Evolutionary conservation across 2,888 invertebrate genomes (phyloP), one percentile per base, ranked within the genome.

Genomic region (Synanthedon vespiformis): DNA sequence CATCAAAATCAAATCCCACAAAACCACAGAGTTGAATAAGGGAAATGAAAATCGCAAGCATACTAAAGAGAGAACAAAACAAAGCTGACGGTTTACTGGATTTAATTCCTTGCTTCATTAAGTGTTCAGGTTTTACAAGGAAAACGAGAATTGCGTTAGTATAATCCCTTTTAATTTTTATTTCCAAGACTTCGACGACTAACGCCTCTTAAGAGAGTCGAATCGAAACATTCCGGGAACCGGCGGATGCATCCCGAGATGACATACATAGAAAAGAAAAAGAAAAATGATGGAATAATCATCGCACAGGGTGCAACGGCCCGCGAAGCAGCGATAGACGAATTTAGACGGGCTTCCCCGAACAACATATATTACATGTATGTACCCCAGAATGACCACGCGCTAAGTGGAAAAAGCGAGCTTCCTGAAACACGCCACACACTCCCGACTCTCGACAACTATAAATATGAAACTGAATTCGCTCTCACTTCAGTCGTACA

Each of bases 391-490:
- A 77, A 79, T 79, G 81, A 83, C 79, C 76, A 72, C 70, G 64
- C 67, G 72, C 64, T 81, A 78, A 80, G 80, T 81, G 77, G 80
- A 78, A 80, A 22, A 22, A 68, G 65, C 57, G 60, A 16, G 12
- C 77, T 80, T 80, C 81, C 83, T 75, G 80, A 73, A 79, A 76
- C 70, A 72, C 78, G 75, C 76, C 74, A 40, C 78, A 40, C 78
- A 72, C 80, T 71, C 72, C 68, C 56, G 49, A 53, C 63, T 65
- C 61, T 22, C 22, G 22, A 58, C 64, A 63, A 61, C 80, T 85
- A 85, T 86, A 87, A 82, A 87, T 86, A 84, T 73, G 72, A 74
- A 60, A 69, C 76, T 77, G 77, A 75, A 80, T 69, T 77, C 60
- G 57, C 59, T 63, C 62, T 63, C 70, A 61, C 74, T 81, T 83